Evolutionary conservation across 1,140 invertebrate species (phyloP).

Genomic region (Nasonia vitripennis): DNA sequence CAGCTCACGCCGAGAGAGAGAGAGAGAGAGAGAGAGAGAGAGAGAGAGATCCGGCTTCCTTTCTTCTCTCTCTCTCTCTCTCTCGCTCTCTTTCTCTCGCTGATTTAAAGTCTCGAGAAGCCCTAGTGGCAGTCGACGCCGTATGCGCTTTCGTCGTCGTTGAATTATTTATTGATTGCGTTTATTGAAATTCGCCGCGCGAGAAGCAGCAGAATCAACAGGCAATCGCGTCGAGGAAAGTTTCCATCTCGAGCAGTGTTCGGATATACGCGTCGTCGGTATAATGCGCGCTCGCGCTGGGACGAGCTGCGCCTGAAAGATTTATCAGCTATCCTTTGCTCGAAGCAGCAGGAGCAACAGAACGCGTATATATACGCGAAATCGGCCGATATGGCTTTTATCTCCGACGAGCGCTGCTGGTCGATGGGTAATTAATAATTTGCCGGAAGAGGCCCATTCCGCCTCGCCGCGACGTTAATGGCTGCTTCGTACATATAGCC

Average conservation of each 20-base stretch:
- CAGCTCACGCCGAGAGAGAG: not conserved
- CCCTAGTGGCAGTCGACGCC: not conserved
- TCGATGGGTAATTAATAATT: slow-evolving; percentile 4
- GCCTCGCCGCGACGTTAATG: not conserved
- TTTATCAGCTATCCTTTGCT: slow-evolving; percentile 5
- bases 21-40: not conserved
- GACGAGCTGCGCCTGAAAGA: not conserved
- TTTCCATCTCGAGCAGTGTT: slow-evolving; percentile 35
- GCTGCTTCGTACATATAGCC: not conserved
- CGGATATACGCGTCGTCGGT: too few relatives aligned
- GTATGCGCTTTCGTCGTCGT: not conserved
- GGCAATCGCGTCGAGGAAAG: slow-evolving; percentile 14
- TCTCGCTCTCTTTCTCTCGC: not conserved
- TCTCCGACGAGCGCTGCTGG: not conserved
- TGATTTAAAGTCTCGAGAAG: not conserved
- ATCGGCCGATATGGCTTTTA: not conserved
- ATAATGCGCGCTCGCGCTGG: too few relatives aligned
- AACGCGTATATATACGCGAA: not conserved
- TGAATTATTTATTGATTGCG: slow-evolving; percentile 28
- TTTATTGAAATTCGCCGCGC: too few relatives aligned
- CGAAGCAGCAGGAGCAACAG: not conserved
- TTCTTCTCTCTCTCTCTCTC: not conserved
- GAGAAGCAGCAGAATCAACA: not conserved
- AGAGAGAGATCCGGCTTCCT: not conserved
- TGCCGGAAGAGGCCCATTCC: not conserved